Base-by-base conservation (phyloP, 2,888 invertebrate species). In the Dysmachus trigonus region DNA sequence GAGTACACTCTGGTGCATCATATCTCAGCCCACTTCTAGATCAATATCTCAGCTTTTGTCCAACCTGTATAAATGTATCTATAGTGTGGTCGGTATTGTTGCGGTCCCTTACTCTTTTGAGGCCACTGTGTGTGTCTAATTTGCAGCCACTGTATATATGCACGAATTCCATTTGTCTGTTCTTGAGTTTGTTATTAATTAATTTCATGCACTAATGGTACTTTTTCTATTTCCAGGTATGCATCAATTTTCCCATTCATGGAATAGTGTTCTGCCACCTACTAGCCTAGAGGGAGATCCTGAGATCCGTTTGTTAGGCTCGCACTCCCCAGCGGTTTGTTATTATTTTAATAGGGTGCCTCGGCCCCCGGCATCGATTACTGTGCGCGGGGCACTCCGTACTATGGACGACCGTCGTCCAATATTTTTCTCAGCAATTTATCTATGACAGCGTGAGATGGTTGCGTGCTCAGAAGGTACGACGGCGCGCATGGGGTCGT, bases 61-160 rank as follows among this genome's bases (percentile, higher is more conserved):
- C 79, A 79, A 79, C 30, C 41, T 1, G 31, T 18, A 1, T 77
- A 3, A 15, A 72, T 41, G 13, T n/a, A 8, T 22, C 0, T 47
- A 5, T n/a, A 47, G 47, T 47, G n/a, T 1, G n/a, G 15, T n/a
- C 18, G 47, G 6, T 6, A 18, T 5, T 18, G n/a, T 18, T 5
- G 18, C 6, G n/a, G n/a, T 6, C 47, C n/a, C n/a, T n/a, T n/a
- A n/a, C n/a, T n/a, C n/a, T n/a, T n/a, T n/a, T n/a, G n/a, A n/a
- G 47, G n/a, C 2, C n/a, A 15, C 0, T 47, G n/a, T 47, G 47
- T 47, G n/a, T 47, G 47, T 47, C 47, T n/a, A 79, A 79, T 79
- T 79, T 79, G 79, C 31, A 79, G 47, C 27, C 30, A 79, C 47
- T 51, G n/a, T n/a, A 79, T 51, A 79, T 79, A 47, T 79, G 47